Conservation (phyloP, 2,888 invertebrate species). For the Liodrosophila aerea region DNA sequence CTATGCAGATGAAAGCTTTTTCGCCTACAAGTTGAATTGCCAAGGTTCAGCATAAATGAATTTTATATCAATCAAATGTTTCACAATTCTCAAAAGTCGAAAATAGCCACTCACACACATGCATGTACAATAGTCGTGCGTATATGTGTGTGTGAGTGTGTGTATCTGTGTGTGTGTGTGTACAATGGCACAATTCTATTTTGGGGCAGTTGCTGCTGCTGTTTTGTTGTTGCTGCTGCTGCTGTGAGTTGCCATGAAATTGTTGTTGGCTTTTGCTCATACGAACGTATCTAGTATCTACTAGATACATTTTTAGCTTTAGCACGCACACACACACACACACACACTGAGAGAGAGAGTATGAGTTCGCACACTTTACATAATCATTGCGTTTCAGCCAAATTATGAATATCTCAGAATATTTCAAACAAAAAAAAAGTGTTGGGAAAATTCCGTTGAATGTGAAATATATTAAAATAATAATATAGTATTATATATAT, state of each 20-base stretch:
- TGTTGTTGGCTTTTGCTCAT: slow-evolving; percentile 39
- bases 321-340: slow-evolving; percentile 40
- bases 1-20: no score
- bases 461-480: not conserved
- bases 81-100: not conserved
- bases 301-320: slow-evolving; percentile 55
- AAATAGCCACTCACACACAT: not conserved
- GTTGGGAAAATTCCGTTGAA: not conserved
- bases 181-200: slow-evolving; percentile 59
- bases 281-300: slow-evolving; percentile 36
- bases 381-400: slow-evolving; percentile 41
- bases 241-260: slow-evolving; percentile 26
- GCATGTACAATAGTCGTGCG: not conserved
- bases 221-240: slow-evolving; percentile 4
- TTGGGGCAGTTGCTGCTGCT: slow-evolving; percentile 38
- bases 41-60: no score
- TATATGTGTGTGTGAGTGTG: slow-evolving; percentile 9
- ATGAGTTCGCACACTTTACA: slow-evolving; percentile 51
- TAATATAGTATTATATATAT: not conserved
- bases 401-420: slow-evolving; percentile 14
- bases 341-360: slow-evolving; percentile 25
- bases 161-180: slow-evolving; percentile 25
- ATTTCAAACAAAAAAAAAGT: not conserved
- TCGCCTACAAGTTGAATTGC: no score
- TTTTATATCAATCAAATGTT: slow-evolving; percentile 2